A percentile compares a stretch with the other conserved stretches of the same genome.
phyloP scores from a whole-genome alignment of 2,113 vertebrate genomes.

The Meleagris gallopavo region DNA sequence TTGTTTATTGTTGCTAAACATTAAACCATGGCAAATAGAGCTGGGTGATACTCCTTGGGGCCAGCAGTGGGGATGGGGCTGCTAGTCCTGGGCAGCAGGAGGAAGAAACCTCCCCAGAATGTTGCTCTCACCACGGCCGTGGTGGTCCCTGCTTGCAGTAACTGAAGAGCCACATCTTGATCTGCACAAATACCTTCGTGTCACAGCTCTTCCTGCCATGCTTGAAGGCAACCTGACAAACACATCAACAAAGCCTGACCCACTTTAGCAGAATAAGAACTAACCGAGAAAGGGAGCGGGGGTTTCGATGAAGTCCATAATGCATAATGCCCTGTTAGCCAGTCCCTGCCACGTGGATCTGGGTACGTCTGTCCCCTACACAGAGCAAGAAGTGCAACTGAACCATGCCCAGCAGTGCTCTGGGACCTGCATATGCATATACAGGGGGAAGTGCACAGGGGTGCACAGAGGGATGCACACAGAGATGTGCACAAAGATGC shows the following conservation, averaged over 20 bases:
- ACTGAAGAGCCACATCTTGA: background rate
- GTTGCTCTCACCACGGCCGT: accelerated
- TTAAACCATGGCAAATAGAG: constrained; percentile 62
- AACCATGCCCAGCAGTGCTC: background rate
- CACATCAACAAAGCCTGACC: constrained; percentile 48
- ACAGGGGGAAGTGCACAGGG: background rate
- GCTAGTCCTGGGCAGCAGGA: background rate
- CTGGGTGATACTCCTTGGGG: background rate
- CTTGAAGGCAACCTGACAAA: constrained; percentile 6
- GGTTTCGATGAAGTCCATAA: background rate
- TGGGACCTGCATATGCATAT: background rate
- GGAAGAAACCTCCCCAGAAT: background rate
- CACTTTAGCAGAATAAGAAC: constrained; percentile 3
- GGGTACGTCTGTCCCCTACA: background rate
- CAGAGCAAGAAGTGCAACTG: background rate
- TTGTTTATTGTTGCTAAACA: constrained; percentile 61
- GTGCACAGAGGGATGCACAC: no score
- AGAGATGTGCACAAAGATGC: no score
- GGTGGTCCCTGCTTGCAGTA: background rate
- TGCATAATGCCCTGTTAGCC: background rate
- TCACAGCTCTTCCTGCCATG: constrained; percentile 4
- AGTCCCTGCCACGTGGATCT: background rate
- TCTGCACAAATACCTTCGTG: background rate
- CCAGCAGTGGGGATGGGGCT: background rate
- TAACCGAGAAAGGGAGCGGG: background rate